A percentile compares a stretch with the other conserved stretches of the same genome.
Conservation (phyloP, 2,888 invertebrate species). For the Eilema sororculum region DNA sequence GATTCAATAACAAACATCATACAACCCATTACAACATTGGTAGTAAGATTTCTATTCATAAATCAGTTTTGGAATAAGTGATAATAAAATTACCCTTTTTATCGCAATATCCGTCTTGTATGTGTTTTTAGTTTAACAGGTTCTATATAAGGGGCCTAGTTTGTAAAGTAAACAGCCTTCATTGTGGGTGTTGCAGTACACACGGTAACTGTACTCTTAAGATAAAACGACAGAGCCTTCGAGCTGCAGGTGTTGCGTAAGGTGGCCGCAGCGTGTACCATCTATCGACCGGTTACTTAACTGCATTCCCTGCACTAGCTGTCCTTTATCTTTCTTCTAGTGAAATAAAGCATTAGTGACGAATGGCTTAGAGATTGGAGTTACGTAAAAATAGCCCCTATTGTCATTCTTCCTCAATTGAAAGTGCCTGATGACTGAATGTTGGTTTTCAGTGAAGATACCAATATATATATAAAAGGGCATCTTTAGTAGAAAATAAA, state of each 20-base stretch:
- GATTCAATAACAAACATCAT: background rate
- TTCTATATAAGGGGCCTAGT: constrained; percentile 43
- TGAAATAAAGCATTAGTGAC: background rate
- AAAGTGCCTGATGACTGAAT: background rate
- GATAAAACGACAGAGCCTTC: constrained; percentile 60
- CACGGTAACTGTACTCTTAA: constrained; percentile 68
- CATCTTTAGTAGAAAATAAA: no score
- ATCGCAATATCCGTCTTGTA: constrained; percentile 25
- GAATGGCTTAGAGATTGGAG: background rate
- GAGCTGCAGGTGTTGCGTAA: constrained; percentile 74
- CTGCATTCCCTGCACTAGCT: constrained; percentile 12
- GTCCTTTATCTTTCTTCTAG: constrained; percentile 1
- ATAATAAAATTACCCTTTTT: constrained; percentile 23
- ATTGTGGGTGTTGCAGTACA: constrained; percentile 62
- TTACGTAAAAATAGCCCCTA: background rate
- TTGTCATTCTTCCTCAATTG: no score
- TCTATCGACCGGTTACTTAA: constrained; percentile 70
- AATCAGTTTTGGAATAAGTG: background rate
- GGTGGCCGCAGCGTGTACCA: constrained; percentile 63
- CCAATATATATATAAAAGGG: no score
- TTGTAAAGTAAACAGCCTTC: constrained; percentile 62
- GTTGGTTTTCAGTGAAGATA: no score
- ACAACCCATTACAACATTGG: background rate
- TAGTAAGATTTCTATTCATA: background rate
- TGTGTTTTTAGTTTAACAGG: constrained; percentile 34